Evolutionary conservation across 2,113 vertebrate genomes (phyloP).

Genomic region (Mus pahari): DNA sequence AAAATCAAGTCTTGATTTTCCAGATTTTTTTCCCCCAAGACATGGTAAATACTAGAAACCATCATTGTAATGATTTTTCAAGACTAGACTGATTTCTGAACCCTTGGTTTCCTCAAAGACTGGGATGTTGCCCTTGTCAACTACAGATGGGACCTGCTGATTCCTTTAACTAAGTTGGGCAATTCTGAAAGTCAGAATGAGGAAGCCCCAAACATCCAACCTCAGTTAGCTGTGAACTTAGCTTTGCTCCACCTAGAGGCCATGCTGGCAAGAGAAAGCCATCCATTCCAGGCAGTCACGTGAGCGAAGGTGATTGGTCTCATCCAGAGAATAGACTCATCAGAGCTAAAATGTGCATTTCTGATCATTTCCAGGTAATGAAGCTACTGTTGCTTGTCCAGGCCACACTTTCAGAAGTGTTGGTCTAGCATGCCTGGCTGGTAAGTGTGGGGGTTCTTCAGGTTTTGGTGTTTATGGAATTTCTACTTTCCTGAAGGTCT

Average conservation of each 20-base stretch:
- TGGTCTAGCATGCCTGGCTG: not conserved
- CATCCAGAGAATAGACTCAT: too few species aligned
- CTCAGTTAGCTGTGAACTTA: not conserved
- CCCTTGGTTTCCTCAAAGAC: not conserved
- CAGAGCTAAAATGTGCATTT: not conserved
- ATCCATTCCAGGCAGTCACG: not conserved
- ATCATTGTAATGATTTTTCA: not conserved
- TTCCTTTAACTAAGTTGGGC: not conserved
- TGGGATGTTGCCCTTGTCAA: not conserved
- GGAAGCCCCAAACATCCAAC: not conserved
- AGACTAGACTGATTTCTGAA: slow-evolving; percentile 13
- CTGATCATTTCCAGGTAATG: not conserved
- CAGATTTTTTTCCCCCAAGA: not conserved
- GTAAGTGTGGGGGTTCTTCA: not conserved
- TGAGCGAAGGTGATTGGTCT: not conserved
- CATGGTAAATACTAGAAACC: not conserved
- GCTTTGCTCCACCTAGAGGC: not conserved
- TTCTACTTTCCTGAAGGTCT: not conserved
- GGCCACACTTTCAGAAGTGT: not conserved
- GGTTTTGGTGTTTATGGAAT: not conserved
- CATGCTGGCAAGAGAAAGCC: not conserved
- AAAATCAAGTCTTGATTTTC: slow-evolving; percentile 4
- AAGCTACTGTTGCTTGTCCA: not conserved
- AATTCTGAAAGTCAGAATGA: not conserved
- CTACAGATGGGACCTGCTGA: not conserved